Base-by-base conservation (phyloP, 1,140 invertebrate species). In the Chelonus insularis region DNA sequence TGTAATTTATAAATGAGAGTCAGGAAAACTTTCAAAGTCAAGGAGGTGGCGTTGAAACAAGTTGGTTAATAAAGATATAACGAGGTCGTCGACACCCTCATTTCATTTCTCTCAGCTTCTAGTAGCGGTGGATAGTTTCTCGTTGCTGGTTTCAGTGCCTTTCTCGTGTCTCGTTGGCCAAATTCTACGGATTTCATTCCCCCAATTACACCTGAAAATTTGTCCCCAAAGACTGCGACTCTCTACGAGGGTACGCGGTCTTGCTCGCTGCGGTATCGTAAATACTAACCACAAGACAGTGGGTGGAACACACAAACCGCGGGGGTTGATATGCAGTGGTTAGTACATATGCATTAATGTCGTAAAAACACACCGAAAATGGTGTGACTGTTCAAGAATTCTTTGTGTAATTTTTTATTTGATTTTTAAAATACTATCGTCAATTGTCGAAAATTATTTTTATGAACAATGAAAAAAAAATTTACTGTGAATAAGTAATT, bases 51-150 rank as follows among this genome's bases (percentile, higher is more conserved):
- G 62, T 60, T 64, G 62, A 66, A 68, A 68, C 61, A 68, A 70
- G 45, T 51, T 57, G 64, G 65, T 71, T 77, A 77, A 77, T 77
- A 73, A 77, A 76, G 73, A 77, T 75, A 75, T 73, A 77, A 77
- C 72, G 73, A 72, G 73, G 52, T 56, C 48, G 62, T 65, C 48
- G 65, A 59, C 62, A 67, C 65, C 71, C 72, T 71, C 66, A 59
- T 64, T 64, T 71, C 67, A 61, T 72, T 65, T 67, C 62, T 43
- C 14, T 9, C 4, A 43, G 14, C 41, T 43, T 18, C 14, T 43
- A 16, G 4, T 39, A 14, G 8, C n/a, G 14, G 11, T 11, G 16
- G 14, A 43, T 43, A 43, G 12, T 43, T 18, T 5, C 12, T 16
- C 41, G 41, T 43, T 16, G 1, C 16, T 4, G 4, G 12, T 34